Percentiles rank a stretch among this genome's conserved stretches.
Conservation (phyloP, 2,113 vertebrate genomes). For the Callionymus lyra region DNA sequence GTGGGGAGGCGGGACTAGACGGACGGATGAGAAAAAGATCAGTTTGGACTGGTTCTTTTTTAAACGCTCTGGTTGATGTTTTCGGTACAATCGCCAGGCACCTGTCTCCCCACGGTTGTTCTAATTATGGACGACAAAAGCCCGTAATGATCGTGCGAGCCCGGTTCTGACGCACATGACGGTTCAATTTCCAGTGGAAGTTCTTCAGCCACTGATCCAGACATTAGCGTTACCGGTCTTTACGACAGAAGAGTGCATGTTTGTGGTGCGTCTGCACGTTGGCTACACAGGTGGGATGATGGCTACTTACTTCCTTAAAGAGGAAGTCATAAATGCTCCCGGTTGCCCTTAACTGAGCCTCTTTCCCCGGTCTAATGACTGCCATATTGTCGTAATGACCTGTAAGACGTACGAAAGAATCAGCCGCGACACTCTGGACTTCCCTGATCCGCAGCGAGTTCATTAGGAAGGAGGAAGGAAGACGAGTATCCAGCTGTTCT, state of each 20-base stretch:
- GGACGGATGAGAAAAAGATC: neutral
- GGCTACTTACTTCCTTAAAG: slow-evolving; percentile 79
- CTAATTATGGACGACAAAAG: slow-evolving; percentile 60
- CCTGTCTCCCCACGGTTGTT: slow-evolving; percentile 25
- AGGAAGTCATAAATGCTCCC: slow-evolving; percentile 85
- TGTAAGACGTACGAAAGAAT: slow-evolving; percentile 10
- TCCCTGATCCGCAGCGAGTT: neutral
- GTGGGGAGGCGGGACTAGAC: neutral
- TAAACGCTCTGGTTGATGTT: too few species aligned
- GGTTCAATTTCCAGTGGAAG: slow-evolving; percentile 26
- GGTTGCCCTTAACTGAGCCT: slow-evolving; percentile 68
- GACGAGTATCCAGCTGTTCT: slow-evolving; percentile 46
- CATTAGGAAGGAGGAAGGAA: slow-evolving; percentile 14
- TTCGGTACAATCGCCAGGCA: too few species aligned
- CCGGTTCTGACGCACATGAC: slow-evolving; percentile 40
- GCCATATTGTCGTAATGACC: slow-evolving; percentile 57
- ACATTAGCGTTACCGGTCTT: slow-evolving; percentile 10
- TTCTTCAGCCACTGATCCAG: slow-evolving; percentile 11
- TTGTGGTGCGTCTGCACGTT: slow-evolving; percentile 51
- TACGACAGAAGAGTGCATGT: slow-evolving; percentile 4
- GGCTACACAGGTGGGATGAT: slow-evolving; percentile 70
- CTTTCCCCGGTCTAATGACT: slow-evolving; percentile 67
- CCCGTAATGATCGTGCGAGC: slow-evolving; percentile 47
- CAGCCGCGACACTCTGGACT: too few species aligned
- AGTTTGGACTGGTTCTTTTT: too few species aligned